Percentiles rank a stretch among this genome's conserved stretches.
Evolutionary conservation across 2,888 invertebrate genomes (phyloP).

Genomic region (Heliconius ismenius): DNA sequence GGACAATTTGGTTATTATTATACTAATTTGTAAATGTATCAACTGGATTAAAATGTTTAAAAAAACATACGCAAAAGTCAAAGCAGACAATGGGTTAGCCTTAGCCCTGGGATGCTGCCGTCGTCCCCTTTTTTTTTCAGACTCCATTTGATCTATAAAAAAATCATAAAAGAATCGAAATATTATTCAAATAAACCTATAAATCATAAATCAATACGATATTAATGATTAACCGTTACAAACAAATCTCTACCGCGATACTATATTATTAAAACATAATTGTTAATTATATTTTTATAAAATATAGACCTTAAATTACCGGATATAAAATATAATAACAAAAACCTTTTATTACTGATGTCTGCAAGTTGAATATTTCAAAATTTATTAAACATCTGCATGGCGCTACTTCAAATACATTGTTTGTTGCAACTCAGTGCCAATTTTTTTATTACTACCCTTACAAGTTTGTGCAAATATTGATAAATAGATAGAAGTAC

Average conservation of each 20-base stretch:
- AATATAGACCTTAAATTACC: neutral
- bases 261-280: neutral
- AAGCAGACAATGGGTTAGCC: slow-evolving; percentile 85
- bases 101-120: slow-evolving; percentile 84
- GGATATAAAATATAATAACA: slow-evolving; percentile 2
- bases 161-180: neutral
- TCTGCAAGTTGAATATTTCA: slow-evolving; percentile 18
- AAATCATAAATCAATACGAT: neutral
- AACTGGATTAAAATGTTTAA: neutral
- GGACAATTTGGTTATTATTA: neutral
- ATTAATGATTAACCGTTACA: neutral
- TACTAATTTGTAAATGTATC: neutral
- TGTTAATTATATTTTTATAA: neutral
- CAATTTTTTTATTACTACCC: slow-evolving; percentile 43
- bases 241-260: neutral
- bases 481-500: slow-evolving; percentile 4
- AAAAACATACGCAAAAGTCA: slow-evolving; percentile 85
- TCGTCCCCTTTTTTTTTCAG: slow-evolving; percentile 77
- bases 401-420: slow-evolving; percentile 36
- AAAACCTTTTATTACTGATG: slow-evolving; percentile 5
- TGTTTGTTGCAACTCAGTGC: slow-evolving; percentile 33
- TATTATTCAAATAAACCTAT: neutral
- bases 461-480: slow-evolving; percentile 22
- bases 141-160: slow-evolving; percentile 69
- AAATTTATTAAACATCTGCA: slow-evolving; percentile 33